A percentile compares a stretch with the other conserved stretches of the same genome.
phyloP scores from a whole-genome alignment of 2,797 vertebrate genomes.

The Malurus leucopterus region DNA sequence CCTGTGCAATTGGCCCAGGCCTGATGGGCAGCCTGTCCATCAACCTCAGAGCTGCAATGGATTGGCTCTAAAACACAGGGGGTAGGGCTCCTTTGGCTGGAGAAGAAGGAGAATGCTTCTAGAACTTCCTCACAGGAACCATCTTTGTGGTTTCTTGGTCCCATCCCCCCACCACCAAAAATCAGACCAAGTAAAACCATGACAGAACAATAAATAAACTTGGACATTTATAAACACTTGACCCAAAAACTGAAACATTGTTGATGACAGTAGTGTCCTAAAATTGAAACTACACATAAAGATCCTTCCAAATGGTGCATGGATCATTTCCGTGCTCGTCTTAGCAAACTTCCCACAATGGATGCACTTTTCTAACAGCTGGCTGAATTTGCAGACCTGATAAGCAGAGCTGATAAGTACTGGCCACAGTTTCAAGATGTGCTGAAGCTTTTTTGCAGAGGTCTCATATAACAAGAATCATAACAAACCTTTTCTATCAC shows the following conservation, averaged over 20 bases:
- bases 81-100: too few relatives aligned
- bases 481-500: background rate
- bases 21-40: too few relatives aligned
- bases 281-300: background rate
- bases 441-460: background rate
- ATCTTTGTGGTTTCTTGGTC: too few relatives aligned
- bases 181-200: too few relatives aligned
- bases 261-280: background rate
- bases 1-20: too few relatives aligned
- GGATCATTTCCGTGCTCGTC: background rate
- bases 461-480: background rate
- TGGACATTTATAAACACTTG: background rate
- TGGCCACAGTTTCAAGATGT: background rate
- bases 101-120: too few relatives aligned
- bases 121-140: too few relatives aligned
- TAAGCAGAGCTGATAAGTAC: background rate
- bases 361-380: background rate
- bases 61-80: too few relatives aligned
- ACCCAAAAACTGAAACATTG: background rate
- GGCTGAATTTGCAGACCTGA: background rate
- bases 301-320: background rate
- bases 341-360: background rate
- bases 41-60: too few relatives aligned
- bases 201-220: background rate
- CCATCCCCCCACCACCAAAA: too few relatives aligned